phyloP scores from a whole-genome alignment of 1,140 invertebrate genomes.

The Heliothis virescens region DNA sequence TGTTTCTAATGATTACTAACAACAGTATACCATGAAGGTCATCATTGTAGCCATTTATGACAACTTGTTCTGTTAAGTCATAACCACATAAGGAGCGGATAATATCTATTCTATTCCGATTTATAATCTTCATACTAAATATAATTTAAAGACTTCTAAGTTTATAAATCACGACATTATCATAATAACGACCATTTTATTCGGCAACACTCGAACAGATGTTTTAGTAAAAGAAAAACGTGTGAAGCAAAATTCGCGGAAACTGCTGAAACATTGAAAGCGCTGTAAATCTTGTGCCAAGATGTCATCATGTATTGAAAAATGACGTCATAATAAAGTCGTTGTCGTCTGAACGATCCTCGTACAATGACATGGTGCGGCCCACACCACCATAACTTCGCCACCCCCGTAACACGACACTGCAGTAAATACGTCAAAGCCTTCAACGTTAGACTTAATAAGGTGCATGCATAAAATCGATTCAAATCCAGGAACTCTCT shows the following conservation, averaged over 20 bases:
- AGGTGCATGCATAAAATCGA: slow-evolving; percentile 38
- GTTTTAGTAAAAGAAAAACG: background rate
- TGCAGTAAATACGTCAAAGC: slow-evolving; percentile 45
- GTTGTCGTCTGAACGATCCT: slow-evolving; percentile 20
- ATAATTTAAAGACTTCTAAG: too few relatives aligned
- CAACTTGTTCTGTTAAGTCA: background rate
- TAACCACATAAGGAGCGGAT: too few relatives aligned
- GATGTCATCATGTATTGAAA: slow-evolving; percentile 19
- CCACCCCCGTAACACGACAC: slow-evolving; percentile 39
- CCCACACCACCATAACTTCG: slow-evolving; percentile 37
- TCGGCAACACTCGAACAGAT: background rate
- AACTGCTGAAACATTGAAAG: background rate
- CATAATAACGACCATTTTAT: slow-evolving; percentile 9
- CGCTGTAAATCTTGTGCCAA: background rate
- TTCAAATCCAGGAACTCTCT: background rate
- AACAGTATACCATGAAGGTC: background rate
- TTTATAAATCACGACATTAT: slow-evolving; percentile 10
- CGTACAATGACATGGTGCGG: slow-evolving; percentile 23
- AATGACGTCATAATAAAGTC: slow-evolving; percentile 32
- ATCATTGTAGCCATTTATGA: background rate
- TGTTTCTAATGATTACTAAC: too few relatives aligned
- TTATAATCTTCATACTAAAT: too few relatives aligned
- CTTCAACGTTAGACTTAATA: slow-evolving; percentile 45
- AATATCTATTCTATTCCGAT: too few relatives aligned
- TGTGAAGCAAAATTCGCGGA: background rate